Percentiles rank a stretch among this genome's conserved stretches.
phyloP scores from a whole-genome alignment of 2,113 vertebrate genomes.

The Ariopsis seemanni region DNA sequence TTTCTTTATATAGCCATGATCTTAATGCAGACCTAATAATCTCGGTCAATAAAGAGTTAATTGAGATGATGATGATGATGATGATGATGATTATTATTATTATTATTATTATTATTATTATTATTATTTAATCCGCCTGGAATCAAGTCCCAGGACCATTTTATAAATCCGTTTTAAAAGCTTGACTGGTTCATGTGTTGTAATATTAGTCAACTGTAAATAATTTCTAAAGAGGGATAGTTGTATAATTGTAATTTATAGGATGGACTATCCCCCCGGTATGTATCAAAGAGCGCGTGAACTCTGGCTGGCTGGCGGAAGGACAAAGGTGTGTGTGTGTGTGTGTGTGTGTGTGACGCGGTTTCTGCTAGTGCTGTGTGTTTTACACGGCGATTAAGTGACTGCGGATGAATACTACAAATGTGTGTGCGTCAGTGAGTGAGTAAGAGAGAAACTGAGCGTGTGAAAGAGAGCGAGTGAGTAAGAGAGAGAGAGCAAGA shows the following conservation, averaged over 20 bases:
- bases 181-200: too few relatives aligned
- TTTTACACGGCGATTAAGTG: slow-evolving; percentile 35
- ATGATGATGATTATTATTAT: too few relatives aligned
- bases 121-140: neutral
- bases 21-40: neutral
- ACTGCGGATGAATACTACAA: slow-evolving; percentile 72
- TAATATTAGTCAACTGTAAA: neutral
- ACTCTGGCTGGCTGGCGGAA: slow-evolving; percentile 60
- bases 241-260: neutral
- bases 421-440: slow-evolving; percentile 8
- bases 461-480: neutral
- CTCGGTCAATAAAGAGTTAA: slow-evolving; percentile 23
- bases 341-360: slow-evolving; percentile 47
- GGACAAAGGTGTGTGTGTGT: slow-evolving; percentile 53
- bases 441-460: slow-evolving; percentile 9
- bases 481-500: neutral
- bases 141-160: neutral
- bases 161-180: neutral
- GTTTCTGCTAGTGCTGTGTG: slow-evolving; percentile 56
- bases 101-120: too few relatives aligned
- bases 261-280: slow-evolving; percentile 39
- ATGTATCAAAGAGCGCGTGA: slow-evolving; percentile 42
- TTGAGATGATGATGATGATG: too few relatives aligned
- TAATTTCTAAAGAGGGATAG: neutral
- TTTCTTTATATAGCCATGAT: neutral